Percentiles rank a stretch among this genome's conserved stretches.
Evolutionary conservation across 37 sponge, comb jelly and placozoan genomes (phyloP).

Genomic region (Oscarella lobularis): DNA sequence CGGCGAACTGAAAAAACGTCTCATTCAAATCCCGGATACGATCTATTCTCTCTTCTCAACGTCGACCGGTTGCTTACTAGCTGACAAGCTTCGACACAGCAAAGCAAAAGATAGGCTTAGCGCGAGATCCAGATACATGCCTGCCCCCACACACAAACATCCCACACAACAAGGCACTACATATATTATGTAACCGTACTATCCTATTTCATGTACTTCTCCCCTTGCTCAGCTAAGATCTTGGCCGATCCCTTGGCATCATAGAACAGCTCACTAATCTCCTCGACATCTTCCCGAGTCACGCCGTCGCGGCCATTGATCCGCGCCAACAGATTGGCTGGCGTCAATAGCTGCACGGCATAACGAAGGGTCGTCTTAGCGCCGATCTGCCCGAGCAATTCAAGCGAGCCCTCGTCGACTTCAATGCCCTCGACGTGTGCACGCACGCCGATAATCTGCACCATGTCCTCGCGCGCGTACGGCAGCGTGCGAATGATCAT

Average conservation of each 20-base stretch:
- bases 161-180: not conserved
- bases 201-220: conserved; percentile 86
- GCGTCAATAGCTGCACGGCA: conserved; percentile 91
- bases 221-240: conserved; percentile 75
- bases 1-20: too few species aligned
- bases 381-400: conserved; percentile 72
- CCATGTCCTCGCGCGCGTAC: conserved; percentile 85
- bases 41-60: too few species aligned
- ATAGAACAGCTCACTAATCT: conserved; percentile 86
- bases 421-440: conserved; percentile 75
- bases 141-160: too few species aligned
- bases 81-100: too few species aligned
- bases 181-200: not conserved
- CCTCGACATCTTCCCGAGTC: conserved; percentile 71
- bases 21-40: too few species aligned
- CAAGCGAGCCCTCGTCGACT: conserved; percentile 51
- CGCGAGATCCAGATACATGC: too few species aligned
- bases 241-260: conserved; percentile 96
- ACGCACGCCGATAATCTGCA: conserved; percentile 82
- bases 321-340: conserved; percentile 74
- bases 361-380: conserved; percentile 74
- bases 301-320: conserved; percentile 83
- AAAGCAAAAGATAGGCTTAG: too few species aligned
- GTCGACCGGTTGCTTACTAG: too few species aligned
- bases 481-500: conserved; percentile 90